Conservation (phyloP, 2,113 vertebrate species). For the Setophaga kirtlandii region DNA sequence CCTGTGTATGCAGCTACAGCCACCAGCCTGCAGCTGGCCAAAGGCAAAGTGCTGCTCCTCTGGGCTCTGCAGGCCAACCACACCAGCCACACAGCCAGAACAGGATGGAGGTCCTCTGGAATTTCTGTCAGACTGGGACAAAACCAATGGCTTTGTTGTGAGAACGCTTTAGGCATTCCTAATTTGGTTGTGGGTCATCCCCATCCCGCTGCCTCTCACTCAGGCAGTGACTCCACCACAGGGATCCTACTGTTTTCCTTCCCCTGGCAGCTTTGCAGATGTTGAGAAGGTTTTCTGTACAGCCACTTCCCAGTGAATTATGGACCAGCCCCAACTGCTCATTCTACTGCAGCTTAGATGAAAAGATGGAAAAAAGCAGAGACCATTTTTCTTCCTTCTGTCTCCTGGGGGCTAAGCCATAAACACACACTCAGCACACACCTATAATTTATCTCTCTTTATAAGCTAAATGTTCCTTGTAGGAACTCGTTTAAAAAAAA, state of each 20-base stretch:
- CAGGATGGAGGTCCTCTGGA: not conserved
- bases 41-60: not conserved
- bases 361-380: not conserved
- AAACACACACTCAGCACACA: not conserved
- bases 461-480: not conserved
- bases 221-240: not conserved
- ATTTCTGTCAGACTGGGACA: not conserved
- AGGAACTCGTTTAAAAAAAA: not conserved
- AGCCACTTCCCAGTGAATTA: not conserved
- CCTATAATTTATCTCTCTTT: slow-evolving; percentile 29
- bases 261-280: not conserved
- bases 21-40: not conserved
- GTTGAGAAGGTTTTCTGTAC: not conserved
- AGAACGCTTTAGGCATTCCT: not conserved
- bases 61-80: not conserved
- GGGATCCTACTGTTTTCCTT: not conserved
- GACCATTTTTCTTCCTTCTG: not conserved
- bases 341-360: not conserved
- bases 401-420: not conserved
- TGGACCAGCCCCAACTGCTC: not conserved
- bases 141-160: not conserved
- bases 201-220: not conserved
- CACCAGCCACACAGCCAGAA: not conserved
- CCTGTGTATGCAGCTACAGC: not conserved
- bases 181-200: not conserved